These are phyloP conservation scores for Malurus cyaneus DNA, from an alignment of 2,113 vertebrate genomes.

Conservation along the genomic window DNA sequence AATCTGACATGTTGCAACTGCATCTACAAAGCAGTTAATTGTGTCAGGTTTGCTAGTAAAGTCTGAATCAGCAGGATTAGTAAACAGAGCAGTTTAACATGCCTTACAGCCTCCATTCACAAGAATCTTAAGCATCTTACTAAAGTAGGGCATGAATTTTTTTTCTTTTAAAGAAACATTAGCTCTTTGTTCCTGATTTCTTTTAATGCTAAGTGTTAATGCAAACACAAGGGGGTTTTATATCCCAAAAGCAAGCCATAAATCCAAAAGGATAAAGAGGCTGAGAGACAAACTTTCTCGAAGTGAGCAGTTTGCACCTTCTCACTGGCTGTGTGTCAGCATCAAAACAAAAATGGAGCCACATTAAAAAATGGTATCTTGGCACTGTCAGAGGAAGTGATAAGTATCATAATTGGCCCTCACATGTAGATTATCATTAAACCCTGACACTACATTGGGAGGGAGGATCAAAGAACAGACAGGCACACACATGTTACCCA, in stretches of 20 bases:
- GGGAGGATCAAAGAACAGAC: constrained; percentile 23
- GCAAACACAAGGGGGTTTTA: not conserved
- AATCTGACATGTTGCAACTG: not conserved
- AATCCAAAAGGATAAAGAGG: constrained; percentile 30
- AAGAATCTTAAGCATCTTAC: constrained; percentile 63
- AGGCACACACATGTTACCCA: constrained; percentile 7
- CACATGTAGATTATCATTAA: constrained; percentile 27
- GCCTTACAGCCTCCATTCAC: constrained; percentile 47
- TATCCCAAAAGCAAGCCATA: constrained; percentile 1
- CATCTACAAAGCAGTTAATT: constrained; percentile 26
- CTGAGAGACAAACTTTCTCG: not conserved
- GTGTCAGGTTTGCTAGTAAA: not conserved
- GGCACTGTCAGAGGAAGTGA: constrained; percentile 25
- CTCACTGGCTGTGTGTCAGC: constrained; percentile 26
- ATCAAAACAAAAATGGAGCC: constrained; percentile 38
- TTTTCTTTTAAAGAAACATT: constrained; percentile 49
- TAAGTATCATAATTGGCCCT: constrained; percentile 48
- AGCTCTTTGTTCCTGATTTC: constrained; percentile 41
- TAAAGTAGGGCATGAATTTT: constrained; percentile 44
- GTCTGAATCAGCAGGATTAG: constrained; percentile 52
- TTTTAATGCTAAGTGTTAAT: constrained; percentile 9
- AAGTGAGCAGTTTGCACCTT: constrained; percentile 19
- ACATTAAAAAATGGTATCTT: constrained; percentile 37
- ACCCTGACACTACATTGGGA: not conserved
- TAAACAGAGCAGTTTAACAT: constrained; percentile 8